These are phyloP conservation scores for Papilio gigon DNA, from an alignment of 2,888 invertebrate species.

Conservation along the genomic window DNA sequence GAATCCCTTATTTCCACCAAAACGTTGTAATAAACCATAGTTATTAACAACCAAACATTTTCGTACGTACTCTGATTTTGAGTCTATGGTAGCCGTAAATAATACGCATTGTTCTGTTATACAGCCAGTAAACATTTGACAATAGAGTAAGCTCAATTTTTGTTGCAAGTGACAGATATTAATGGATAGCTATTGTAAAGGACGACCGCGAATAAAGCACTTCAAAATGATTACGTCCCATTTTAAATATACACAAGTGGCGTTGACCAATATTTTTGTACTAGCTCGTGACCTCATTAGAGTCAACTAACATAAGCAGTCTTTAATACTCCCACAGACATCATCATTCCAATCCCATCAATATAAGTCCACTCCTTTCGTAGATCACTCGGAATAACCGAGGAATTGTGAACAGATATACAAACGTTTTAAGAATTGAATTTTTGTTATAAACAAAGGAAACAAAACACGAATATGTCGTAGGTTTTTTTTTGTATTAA, in stretches of 20 bases:
- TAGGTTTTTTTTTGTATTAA: too few relatives aligned
- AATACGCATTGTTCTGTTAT: neutral
- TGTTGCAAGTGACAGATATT: slow-evolving; percentile 31
- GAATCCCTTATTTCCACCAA: neutral
- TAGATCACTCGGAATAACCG: too few relatives aligned
- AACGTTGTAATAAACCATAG: neutral
- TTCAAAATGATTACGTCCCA: neutral
- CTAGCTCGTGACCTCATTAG: too few relatives aligned
- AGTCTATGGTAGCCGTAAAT: neutral
- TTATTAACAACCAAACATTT: neutral
- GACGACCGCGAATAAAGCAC: neutral
- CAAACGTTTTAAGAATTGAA: too few relatives aligned
- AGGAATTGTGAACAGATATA: too few relatives aligned
- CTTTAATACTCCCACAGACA: too few relatives aligned
- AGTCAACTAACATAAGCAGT: too few relatives aligned
- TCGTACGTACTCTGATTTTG: neutral
- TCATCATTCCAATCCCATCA: too few relatives aligned
- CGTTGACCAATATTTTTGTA: too few relatives aligned
- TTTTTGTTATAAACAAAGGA: too few relatives aligned
- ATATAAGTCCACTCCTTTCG: too few relatives aligned
- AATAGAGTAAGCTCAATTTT: slow-evolving; percentile 27
- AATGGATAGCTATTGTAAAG: slow-evolving; percentile 15
- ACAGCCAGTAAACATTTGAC: slow-evolving; percentile 10
- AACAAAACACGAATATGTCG: too few relatives aligned
- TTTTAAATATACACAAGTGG: neutral